A percentile compares a stretch with the other conserved stretches of the same genome.
phyloP scores from a whole-genome alignment of 2,113 vertebrate species.

The Percopsis transmontana region DNA sequence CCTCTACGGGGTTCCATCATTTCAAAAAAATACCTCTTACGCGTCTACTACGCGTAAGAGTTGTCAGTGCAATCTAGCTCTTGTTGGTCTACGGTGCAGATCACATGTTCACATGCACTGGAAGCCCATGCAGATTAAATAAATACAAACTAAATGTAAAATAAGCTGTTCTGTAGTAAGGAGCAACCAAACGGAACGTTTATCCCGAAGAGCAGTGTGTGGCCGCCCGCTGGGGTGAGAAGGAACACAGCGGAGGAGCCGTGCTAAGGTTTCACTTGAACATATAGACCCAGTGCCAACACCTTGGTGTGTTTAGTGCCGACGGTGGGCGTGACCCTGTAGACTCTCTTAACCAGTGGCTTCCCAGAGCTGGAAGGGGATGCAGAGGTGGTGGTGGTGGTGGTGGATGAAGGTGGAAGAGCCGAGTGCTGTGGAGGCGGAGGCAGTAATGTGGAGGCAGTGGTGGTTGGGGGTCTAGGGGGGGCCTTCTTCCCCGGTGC shows the following conservation, averaged over 20 bases:
- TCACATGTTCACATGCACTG: too few species aligned
- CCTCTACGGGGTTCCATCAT: too few species aligned
- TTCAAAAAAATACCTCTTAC: too few species aligned
- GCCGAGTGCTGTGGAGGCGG: constrained; percentile 35
- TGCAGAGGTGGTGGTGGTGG: constrained; percentile 46
- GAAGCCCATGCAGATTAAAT: too few species aligned
- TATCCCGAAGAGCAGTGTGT: too few species aligned
- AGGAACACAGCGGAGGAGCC: background rate
- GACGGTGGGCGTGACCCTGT: constrained; percentile 49
- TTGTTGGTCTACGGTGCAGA: too few species aligned
- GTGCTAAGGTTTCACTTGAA: background rate
- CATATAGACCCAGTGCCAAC: constrained; percentile 31
- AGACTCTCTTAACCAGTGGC: constrained; percentile 79
- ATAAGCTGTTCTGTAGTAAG: background rate
- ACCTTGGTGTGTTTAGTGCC: constrained; percentile 86
- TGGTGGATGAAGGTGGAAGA: constrained; percentile 59
- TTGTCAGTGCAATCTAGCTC: too few species aligned
- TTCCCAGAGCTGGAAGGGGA: constrained; percentile 73
- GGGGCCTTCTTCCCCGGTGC: constrained; percentile 72
- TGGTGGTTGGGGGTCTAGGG: constrained; percentile 30
- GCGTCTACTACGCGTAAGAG: too few species aligned
- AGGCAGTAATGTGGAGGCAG: constrained; percentile 54
- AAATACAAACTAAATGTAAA: too few species aligned
- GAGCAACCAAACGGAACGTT: too few species aligned
- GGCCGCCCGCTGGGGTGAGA: too few species aligned